Conservation (phyloP, 1,140 invertebrate species). For the Lordiphosa mommai region DNA sequence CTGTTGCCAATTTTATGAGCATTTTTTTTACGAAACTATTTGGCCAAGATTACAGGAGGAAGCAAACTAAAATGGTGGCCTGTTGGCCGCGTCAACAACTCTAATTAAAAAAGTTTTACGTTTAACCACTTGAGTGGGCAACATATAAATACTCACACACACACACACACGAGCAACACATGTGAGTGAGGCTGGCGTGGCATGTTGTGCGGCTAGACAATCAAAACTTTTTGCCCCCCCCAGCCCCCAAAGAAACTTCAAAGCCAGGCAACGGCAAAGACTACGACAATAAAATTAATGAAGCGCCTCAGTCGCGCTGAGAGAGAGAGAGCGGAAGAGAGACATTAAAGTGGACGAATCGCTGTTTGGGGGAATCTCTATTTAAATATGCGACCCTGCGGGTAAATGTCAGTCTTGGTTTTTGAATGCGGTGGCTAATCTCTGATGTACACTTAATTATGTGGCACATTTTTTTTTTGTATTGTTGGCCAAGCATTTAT, state of each 20-base stretch:
- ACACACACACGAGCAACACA: slow-evolving; percentile 11
- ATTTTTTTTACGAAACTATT: slow-evolving; percentile 45
- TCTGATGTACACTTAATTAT: slow-evolving; percentile 76
- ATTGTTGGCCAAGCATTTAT: not conserved
- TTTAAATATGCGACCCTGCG: not conserved
- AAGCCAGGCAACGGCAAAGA: slow-evolving; percentile 48
- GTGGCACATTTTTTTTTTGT: slow-evolving; percentile 63
- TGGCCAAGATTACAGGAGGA: slow-evolving; percentile 48
- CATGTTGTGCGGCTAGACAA: slow-evolving; percentile 53
- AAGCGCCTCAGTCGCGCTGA: slow-evolving; percentile 45
- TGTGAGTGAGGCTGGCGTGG: slow-evolving; percentile 9
- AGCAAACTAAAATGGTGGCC: slow-evolving; percentile 49
- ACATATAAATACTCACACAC: slow-evolving; percentile 19
- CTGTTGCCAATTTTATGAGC: slow-evolving; percentile 58
- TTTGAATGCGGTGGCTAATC: slow-evolving; percentile 63
- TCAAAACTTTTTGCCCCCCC: slow-evolving; percentile 59
- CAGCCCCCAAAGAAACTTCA: slow-evolving; percentile 47
- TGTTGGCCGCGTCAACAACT: slow-evolving; percentile 66
- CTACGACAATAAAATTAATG: slow-evolving; percentile 71
- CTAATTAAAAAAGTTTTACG: slow-evolving; percentile 77
- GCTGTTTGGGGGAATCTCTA: not conserved
- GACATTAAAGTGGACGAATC: not conserved
- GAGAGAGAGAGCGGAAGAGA: not conserved
- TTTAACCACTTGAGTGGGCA: slow-evolving; percentile 70
- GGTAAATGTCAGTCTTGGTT: slow-evolving; percentile 19